Evolutionary conservation across 2,113 vertebrate species (phyloP), one percentile per base, ranked within the genome.

Genomic region (Peromyscus polionotus): DNA sequence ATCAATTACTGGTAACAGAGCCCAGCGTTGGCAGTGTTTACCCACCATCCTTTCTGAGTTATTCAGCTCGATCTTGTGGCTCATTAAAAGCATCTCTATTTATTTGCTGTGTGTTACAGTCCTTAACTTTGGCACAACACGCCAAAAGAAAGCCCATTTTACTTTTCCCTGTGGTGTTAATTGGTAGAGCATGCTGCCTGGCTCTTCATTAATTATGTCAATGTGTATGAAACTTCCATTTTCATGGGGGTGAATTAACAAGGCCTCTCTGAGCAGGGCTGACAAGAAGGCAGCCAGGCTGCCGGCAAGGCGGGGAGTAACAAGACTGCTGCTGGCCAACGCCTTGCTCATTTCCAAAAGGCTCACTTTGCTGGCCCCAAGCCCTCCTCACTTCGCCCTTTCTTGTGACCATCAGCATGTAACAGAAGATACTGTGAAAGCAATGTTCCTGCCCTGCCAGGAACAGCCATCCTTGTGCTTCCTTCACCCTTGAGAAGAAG

Each of bases 151-250:
- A 99, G 99, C 99, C 99, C 99, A 99, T 99, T 99, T 99, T 98
- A 98, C 98, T 98, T 99, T 99, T 99, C 99, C 99, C 99, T 99
- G 99, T 98, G 99, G 99, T 99, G 99, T 99, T 99, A 99, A 99
- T 99, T 99, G 99, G 99, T 99, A 98, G 98, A 99, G 98, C 99
- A 98, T 95, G 99, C 99, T 98, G 99, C 98, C 99, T 99, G 98
- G 98, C 98, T 99, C 99, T 99, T 99, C 99, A 99, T 99, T 99
- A 99, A 99, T 99, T 99, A 99, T 99, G 99, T 99, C 99, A 99
- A 99, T 98, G 98, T 92, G 98, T 98, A 98, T 98, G 99, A 99
- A 99, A 99, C 98, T 98, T 99, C 98, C 98, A 98, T 99, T 99
- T 99, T 98, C 98, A 89, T 93, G 97, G 98, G 57, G 92, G 97